Conservation (phyloP, 1,140 invertebrate genomes). For the Drosophila truncata region DNA sequence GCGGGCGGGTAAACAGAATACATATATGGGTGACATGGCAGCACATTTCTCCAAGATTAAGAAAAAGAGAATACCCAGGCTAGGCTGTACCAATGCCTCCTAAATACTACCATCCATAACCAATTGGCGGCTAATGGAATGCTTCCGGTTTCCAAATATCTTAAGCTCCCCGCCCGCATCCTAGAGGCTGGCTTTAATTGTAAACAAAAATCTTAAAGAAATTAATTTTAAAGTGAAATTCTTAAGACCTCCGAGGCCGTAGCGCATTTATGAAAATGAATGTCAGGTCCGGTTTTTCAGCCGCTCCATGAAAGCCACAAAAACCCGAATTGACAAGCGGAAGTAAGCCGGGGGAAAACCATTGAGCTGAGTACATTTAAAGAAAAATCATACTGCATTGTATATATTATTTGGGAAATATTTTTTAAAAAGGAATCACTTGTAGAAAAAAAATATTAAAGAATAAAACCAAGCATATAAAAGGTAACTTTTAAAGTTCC, state of each 20-base stretch:
- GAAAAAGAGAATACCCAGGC: neutral
- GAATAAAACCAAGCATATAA: neutral
- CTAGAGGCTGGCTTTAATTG: conserved; percentile 47
- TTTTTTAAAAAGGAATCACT: too few species aligned
- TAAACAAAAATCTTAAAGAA: conserved; percentile 72
- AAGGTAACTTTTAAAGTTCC: neutral
- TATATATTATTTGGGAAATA: neutral
- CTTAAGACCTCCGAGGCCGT: conserved; percentile 42
- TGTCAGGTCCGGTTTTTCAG: conserved; percentile 46
- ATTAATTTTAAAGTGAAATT: conserved; percentile 78
- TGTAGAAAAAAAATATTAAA: accelerated
- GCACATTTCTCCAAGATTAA: conserved; percentile 21
- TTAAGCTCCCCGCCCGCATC: conserved; percentile 58
- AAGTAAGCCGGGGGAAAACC: conserved; percentile 50
- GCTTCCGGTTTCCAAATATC: conserved; percentile 61
- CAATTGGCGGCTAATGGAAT: conserved; percentile 61
- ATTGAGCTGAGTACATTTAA: neutral
- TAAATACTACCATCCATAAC: conserved; percentile 41
- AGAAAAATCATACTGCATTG: neutral
- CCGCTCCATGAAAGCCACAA: conserved; percentile 63
- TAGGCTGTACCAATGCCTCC: neutral
- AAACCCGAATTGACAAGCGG: conserved; percentile 68
- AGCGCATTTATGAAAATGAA: conserved; percentile 72
- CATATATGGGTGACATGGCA: neutral
- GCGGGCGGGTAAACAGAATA: conserved; percentile 35